Evolutionary conservation across 2,888 invertebrate genomes (phyloP).

Genomic region (Rhagonycha fulva): DNA sequence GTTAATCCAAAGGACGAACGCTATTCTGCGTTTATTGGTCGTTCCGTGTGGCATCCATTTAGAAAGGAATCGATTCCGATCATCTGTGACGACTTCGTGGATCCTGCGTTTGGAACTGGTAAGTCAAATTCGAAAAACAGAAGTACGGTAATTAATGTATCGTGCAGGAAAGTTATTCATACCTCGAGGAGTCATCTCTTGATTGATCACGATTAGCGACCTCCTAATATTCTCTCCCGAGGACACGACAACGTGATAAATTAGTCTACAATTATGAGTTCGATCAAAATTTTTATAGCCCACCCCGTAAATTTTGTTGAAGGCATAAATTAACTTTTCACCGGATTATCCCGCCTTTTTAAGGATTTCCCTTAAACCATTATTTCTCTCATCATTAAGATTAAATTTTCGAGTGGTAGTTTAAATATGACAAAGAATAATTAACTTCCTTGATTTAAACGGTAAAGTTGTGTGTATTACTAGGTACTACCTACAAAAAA

Average conservation of each 20-base stretch:
- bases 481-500: not conserved
- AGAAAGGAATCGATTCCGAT: conserved; percentile 81
- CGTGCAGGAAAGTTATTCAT: not conserved
- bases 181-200: not conserved
- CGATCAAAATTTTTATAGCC: not conserved
- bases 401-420: not conserved
- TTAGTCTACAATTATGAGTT: not conserved
- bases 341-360: not conserved
- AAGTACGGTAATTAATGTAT: not conserved
- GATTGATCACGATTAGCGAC: not conserved
- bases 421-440: not conserved
- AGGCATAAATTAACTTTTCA: not conserved
- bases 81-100: conserved; percentile 92
- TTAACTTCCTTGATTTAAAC: not conserved
- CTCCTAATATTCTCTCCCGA: not conserved
- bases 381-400: not conserved
- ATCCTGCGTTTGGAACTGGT: conserved; percentile 95
- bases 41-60: conserved; percentile 87
- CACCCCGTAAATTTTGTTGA: not conserved
- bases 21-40: conserved; percentile 83
- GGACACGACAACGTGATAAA: not conserved
- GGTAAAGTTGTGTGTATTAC: not conserved
- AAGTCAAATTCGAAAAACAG: conserved; percentile 26
- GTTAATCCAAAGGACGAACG: conserved; percentile 91
- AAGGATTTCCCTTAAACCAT: not conserved